A percentile compares a stretch with the other conserved stretches of the same genome.
phyloP scores from a whole-genome alignment of 1,140 invertebrate genomes.

The Trichoplusia ni region DNA sequence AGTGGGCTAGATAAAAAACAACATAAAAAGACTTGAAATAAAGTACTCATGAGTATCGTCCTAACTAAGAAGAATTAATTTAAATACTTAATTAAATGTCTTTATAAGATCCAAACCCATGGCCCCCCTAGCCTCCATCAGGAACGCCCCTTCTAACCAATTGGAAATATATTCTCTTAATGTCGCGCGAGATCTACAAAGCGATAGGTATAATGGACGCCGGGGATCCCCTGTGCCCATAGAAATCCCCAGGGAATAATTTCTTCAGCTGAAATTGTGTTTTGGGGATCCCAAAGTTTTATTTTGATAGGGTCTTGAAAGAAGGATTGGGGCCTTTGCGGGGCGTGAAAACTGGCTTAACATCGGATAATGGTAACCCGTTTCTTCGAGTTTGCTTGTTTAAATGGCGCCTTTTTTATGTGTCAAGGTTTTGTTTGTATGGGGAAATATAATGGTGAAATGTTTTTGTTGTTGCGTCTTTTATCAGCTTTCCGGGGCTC shows the following conservation, averaged over 20 bases:
- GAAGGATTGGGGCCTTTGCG: background rate
- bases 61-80: too few species aligned
- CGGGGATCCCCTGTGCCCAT: slow-evolving; percentile 9
- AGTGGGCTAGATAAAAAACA: too few species aligned
- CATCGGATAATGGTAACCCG: background rate
- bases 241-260: slow-evolving; percentile 20
- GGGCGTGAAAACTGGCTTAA: background rate
- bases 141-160: slow-evolving; percentile 38
- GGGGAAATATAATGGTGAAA: background rate
- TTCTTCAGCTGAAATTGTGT: slow-evolving; percentile 19
- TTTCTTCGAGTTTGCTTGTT: background rate
- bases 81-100: background rate
- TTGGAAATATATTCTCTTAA: slow-evolving; percentile 46
- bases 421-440: slow-evolving; percentile 6
- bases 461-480: background rate
- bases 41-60: too few species aligned
- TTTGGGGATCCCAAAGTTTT: slow-evolving; percentile 17
- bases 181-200: slow-evolving; percentile 42
- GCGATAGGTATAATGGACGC: slow-evolving; percentile 41
- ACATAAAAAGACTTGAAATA: too few species aligned
- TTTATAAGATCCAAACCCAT: background rate
- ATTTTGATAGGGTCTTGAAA: slow-evolving; percentile 4
- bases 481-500: background rate
- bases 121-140: slow-evolving; percentile 3
- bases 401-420: background rate